These are phyloP conservation scores for Elmis aenea DNA, from an alignment of 2,888 invertebrate species.

Conservation along the genomic window DNA sequence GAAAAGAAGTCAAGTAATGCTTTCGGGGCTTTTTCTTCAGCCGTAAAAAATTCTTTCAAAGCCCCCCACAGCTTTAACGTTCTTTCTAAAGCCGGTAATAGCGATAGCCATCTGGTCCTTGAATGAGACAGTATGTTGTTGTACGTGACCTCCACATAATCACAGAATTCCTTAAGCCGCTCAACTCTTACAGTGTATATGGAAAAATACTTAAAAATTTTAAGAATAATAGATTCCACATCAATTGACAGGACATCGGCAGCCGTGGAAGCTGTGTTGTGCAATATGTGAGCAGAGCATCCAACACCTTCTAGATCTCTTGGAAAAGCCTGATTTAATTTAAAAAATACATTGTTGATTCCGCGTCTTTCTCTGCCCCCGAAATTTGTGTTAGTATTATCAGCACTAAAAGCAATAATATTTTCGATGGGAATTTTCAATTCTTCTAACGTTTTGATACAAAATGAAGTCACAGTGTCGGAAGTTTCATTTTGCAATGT, in stretches of 20 bases:
- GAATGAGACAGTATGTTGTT: conserved; percentile 8
- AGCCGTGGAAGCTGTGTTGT: conserved; percentile 4
- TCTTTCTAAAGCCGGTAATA: conserved; percentile 12
- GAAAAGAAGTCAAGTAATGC: conserved; percentile 4
- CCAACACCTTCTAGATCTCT: conserved; percentile 14
- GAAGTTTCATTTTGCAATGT: conserved; percentile 1
- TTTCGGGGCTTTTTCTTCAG: conserved; percentile 9
- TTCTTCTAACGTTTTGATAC: not conserved
- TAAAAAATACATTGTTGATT: conserved; percentile 5
- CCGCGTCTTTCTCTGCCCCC: conserved; percentile 2
- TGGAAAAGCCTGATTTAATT: conserved; percentile 1
- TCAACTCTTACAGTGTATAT: conserved; percentile 2
- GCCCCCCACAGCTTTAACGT: conserved; percentile 11
- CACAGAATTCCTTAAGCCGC: conserved; percentile 6
- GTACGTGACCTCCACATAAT: conserved; percentile 10
- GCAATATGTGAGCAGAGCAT: conserved; percentile 11
- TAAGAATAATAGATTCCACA: conserved; percentile 3
- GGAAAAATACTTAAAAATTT: conserved; percentile 5
- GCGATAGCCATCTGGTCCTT: conserved; percentile 10
- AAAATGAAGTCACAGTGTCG: not conserved
- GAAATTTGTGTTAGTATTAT: conserved; percentile 6
- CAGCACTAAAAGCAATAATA: conserved; percentile 1
- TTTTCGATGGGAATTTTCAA: conserved; percentile 1
- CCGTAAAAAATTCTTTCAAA: conserved; percentile 13
- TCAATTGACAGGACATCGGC: conserved; percentile 6